Conservation (phyloP, 2,797 vertebrate genomes). For the Ctenosaura bakeri region DNA sequence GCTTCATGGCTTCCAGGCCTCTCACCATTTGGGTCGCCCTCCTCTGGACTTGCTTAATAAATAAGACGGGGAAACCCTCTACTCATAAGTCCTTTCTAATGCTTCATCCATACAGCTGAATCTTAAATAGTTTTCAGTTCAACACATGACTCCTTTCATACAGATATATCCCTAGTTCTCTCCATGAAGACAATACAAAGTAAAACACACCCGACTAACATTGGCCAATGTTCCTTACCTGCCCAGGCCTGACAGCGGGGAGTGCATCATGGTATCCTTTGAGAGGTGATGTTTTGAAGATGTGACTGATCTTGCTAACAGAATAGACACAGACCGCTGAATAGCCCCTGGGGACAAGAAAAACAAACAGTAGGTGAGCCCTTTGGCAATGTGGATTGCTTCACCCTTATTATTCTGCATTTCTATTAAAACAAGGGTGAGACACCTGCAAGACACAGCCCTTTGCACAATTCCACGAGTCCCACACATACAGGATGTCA, state of each 20-base stretch:
- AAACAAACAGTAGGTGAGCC: not conserved
- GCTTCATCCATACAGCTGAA: too few species aligned
- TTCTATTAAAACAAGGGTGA: not conserved
- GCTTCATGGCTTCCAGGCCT: too few species aligned
- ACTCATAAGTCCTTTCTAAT: not conserved
- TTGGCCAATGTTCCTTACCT: slow-evolving; percentile 59
- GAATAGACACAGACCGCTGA: slow-evolving; percentile 80
- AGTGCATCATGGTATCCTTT: slow-evolving; percentile 70
- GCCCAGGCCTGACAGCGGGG: slow-evolving; percentile 78
- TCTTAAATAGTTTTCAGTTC: not conserved
- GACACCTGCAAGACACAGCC: not conserved
- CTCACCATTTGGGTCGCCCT: too few species aligned
- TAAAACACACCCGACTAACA: not conserved
- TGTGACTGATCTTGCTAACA: slow-evolving; percentile 73
- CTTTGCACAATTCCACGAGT: not conserved
- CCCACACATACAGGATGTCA: not conserved
- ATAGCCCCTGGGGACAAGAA: slow-evolving; percentile 72
- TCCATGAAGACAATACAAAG: too few species aligned
- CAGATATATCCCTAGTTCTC: too few species aligned
- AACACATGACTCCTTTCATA: not conserved
- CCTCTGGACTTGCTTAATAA: too few species aligned
- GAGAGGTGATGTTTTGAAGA: slow-evolving; percentile 78
- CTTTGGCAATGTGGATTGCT: not conserved
- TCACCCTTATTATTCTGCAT: not conserved
- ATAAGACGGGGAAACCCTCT: too few species aligned